These are phyloP conservation scores for Rhagologus leucostigma DNA, from an alignment of 2,113 vertebrate genomes.

Conservation along the genomic window DNA sequence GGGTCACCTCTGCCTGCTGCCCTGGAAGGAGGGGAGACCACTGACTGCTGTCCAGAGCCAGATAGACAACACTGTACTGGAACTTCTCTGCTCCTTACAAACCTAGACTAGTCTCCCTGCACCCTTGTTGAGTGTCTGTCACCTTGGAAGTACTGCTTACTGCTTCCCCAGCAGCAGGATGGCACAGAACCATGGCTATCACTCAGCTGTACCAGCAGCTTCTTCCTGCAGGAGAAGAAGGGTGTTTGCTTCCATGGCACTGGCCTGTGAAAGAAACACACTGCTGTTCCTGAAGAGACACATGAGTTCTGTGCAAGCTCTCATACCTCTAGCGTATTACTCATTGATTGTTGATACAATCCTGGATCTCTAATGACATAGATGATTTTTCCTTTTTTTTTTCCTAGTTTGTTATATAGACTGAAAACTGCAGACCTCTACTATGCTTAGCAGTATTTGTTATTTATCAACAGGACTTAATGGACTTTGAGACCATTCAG, in stretches of 20 bases:
- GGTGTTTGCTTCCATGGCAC: not conserved
- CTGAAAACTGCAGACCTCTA: not conserved
- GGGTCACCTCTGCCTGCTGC: not conserved
- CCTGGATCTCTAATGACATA: not conserved
- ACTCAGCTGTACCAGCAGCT: fast-evolving
- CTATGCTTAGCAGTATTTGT: not conserved
- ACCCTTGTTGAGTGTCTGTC: not conserved
- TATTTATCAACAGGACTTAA: not conserved
- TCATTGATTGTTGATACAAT: not conserved
- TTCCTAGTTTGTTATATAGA: fast-evolving
- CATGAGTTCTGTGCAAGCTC: not conserved
- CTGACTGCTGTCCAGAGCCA: too few species aligned
- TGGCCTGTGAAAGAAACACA: not conserved
- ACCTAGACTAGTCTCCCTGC: not conserved
- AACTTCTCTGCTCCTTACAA: not conserved
- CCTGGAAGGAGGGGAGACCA: fast-evolving
- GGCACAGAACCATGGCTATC: not conserved
- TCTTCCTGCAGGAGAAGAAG: not conserved
- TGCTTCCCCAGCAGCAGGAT: not conserved
- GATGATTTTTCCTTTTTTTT: not conserved
- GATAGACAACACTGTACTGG: not conserved
- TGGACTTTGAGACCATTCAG: not conserved
- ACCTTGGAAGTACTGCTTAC: not conserved
- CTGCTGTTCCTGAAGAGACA: not conserved
- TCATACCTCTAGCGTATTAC: not conserved